Percentiles rank a stretch among this genome's conserved stretches.
Conservation (phyloP, 2,888 invertebrate species). For the Drosophila siamana region DNA sequence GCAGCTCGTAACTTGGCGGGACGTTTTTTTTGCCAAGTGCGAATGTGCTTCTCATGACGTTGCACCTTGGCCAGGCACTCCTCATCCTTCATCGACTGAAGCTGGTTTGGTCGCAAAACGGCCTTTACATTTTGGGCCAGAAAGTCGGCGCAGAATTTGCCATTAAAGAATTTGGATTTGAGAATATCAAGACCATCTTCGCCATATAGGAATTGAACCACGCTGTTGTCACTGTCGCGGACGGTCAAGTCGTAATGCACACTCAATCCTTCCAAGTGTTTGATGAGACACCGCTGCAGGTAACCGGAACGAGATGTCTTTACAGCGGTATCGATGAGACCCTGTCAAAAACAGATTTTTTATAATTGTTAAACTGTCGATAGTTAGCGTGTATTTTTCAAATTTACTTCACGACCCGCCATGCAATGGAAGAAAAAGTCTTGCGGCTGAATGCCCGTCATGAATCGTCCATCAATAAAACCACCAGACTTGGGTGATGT, state of each 20-base stretch:
- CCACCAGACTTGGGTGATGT: conserved; percentile 96
- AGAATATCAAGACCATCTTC: conserved; percentile 97
- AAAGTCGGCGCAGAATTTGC: conserved; percentile 90
- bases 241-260: conserved; percentile 98
- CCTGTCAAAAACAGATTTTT: conserved; percentile 85
- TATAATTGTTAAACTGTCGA: not conserved
- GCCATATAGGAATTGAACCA: conserved; percentile 97
- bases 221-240: conserved; percentile 95
- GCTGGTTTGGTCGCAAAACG: conserved; percentile 87
- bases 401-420: conserved; percentile 97
- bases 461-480: conserved; percentile 97
- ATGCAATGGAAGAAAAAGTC: conserved; percentile 99
- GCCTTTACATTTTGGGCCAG: conserved; percentile 92
- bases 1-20: conserved; percentile 86
- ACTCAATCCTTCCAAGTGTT: conserved; percentile 97
- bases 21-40: conserved; percentile 88
- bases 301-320: conserved; percentile 99
- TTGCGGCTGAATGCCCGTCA: conserved; percentile 99
- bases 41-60: conserved; percentile 87
- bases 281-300: conserved; percentile 97
- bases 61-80: conserved; percentile 86
- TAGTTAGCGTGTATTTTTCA: not conserved
- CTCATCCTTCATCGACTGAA: conserved; percentile 88
- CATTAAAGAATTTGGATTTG: conserved; percentile 93
- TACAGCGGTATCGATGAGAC: conserved; percentile 99